phyloP scores from a whole-genome alignment of 1,140 invertebrate species.

The Coelopa frigida region DNA sequence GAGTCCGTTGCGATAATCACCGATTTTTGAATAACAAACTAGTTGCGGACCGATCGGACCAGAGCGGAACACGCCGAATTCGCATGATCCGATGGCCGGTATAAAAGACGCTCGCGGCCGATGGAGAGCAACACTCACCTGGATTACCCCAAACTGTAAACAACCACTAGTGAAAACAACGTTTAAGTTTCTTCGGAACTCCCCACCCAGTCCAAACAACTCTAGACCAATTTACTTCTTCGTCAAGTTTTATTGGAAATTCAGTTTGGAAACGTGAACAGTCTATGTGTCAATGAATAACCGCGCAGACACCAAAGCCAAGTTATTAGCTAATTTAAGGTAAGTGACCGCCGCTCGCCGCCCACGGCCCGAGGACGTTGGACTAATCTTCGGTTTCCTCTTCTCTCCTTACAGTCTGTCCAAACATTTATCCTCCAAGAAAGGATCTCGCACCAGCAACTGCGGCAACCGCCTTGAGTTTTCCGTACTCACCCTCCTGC shows the following conservation, averaged over 20 bases:
- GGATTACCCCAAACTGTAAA: not conserved
- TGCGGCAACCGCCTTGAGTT: conserved; percentile 41
- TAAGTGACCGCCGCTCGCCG: too few species aligned
- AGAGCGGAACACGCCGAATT: not conserved
- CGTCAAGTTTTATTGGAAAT: conserved; percentile 1
- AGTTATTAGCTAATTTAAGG: conserved; percentile 40
- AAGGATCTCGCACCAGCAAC: conserved; percentile 39
- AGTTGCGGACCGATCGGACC: not conserved
- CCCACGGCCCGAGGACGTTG: too few species aligned
- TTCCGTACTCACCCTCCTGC: conserved; percentile 33
- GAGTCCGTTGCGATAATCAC: not conserved
- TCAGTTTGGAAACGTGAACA: too few species aligned
- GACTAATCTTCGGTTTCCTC: not conserved
- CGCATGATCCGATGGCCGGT: conserved; percentile 3
- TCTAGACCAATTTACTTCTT: not conserved
- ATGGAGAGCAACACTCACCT: conserved; percentile 1
- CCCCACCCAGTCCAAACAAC: too few species aligned
- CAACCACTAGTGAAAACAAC: not conserved
- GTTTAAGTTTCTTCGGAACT: not conserved
- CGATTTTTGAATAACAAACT: not conserved
- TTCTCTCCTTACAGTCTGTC: conserved; percentile 26
- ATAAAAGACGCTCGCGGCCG: not conserved
- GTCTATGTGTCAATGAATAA: conserved; percentile 43
- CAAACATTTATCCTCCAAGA: conserved; percentile 41
- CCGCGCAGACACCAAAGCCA: conserved; percentile 39